Conservation (phyloP, 2,113 vertebrate genomes). For the Junco hyemalis region DNA sequence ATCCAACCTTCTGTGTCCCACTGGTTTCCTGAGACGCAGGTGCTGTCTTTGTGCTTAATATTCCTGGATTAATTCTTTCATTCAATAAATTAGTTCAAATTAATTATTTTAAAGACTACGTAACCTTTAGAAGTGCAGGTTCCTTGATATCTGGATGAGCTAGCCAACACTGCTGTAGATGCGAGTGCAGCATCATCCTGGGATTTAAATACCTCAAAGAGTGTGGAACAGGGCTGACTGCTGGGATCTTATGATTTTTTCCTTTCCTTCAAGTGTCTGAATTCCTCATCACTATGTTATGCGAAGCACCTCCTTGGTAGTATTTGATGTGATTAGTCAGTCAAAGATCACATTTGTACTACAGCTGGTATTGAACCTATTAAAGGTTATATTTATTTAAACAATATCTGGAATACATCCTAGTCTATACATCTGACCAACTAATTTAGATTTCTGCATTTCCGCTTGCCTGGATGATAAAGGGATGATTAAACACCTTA, state of each 20-base stretch:
- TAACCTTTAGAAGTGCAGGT: background rate
- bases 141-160: background rate
- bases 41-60: background rate
- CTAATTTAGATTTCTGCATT: background rate
- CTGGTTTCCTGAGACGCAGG: background rate
- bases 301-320: background rate
- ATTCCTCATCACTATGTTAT: background rate
- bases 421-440: background rate
- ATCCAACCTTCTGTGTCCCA: background rate
- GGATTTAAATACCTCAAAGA: background rate
- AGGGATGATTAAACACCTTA: background rate
- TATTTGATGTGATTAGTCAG: background rate
- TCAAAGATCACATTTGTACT: background rate
- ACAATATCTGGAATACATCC: slow-evolving; percentile 3
- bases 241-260: background rate
- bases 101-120: background rate
- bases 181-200: background rate
- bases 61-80: background rate
- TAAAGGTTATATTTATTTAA: background rate
- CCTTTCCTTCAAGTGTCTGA: background rate
- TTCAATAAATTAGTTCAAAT: background rate
- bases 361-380: background rate
- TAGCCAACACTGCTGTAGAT: background rate
- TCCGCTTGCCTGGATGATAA: background rate
- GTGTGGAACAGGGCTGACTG: background rate